phyloP scores from a whole-genome alignment of 2,888 invertebrate genomes.

The Agrochola lychnidis region DNA sequence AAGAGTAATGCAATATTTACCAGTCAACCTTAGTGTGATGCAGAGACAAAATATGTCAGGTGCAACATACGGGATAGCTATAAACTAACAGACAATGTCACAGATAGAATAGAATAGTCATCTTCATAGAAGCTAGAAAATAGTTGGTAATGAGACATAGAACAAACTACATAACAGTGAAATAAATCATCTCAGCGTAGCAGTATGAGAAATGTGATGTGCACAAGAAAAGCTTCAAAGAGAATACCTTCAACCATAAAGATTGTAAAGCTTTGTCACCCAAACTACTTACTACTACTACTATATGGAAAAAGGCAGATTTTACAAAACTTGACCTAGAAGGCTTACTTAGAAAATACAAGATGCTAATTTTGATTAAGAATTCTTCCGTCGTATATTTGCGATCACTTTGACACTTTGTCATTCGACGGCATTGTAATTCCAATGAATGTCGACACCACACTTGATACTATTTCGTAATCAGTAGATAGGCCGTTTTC shows the following conservation, averaged over 20 bases:
- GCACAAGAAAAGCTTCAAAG: background rate
- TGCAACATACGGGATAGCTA: no score
- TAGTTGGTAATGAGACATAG: background rate
- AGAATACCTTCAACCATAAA: background rate
- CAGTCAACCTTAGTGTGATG: no score
- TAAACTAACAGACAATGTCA: background rate
- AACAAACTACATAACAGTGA: background rate
- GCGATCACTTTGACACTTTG: slow-evolving; percentile 43
- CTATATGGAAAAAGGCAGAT: background rate
- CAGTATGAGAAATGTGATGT: background rate
- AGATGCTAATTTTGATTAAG: slow-evolving; percentile 49
- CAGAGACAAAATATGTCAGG: no score
- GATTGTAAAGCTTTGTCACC: background rate
- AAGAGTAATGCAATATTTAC: background rate
- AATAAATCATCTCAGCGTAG: background rate
- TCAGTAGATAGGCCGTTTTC: background rate
- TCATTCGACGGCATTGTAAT: slow-evolving; percentile 36
- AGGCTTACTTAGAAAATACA: slow-evolving; percentile 10
- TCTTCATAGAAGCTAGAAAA: background rate
- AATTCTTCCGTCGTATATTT: slow-evolving; percentile 55
- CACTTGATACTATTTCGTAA: slow-evolving; percentile 33
- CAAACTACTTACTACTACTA: no score
- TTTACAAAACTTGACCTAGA: slow-evolving; percentile 36
- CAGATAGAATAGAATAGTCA: background rate
- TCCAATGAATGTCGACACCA: slow-evolving; percentile 48